Conservation (phyloP, 1,140 invertebrate species). For the Rhagoletis zephyria region DNA sequence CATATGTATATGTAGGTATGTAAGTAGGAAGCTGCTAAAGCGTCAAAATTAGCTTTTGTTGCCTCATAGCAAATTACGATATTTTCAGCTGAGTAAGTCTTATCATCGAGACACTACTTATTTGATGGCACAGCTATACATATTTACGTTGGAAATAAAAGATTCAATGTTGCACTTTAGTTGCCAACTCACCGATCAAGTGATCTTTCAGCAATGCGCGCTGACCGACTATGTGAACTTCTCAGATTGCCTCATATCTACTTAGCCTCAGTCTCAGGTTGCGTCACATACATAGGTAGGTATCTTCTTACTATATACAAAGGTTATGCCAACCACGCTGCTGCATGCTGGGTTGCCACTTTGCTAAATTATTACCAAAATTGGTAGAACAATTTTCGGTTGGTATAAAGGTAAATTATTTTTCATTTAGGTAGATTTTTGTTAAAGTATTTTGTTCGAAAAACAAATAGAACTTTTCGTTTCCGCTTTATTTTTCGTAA, state of each 20-base stretch:
- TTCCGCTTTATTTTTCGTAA: no score
- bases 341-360: neutral
- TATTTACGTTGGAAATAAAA: neutral
- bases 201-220: neutral
- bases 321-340: neutral
- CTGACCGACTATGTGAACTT: slow-evolving; percentile 6
- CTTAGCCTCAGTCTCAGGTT: neutral
- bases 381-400: no score
- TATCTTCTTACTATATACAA: no score
- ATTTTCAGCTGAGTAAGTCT: neutral
- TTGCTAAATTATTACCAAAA: no score
- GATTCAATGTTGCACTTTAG: neutral
- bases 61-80: neutral
- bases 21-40: slow-evolving; percentile 33
- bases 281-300: neutral
- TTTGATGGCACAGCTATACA: neutral
- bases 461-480: no score
- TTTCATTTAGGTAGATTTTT: no score
- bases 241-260: neutral
- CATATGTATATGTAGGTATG: neutral
- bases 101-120: neutral
- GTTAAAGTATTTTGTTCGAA: no score
- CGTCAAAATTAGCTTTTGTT: slow-evolving; percentile 26
- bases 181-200: neutral
- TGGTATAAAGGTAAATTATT: no score